Evolutionary conservation across 2,797 vertebrate species (phyloP), one percentile per base, ranked within the genome.

Genomic region (Pelobates cultripes): DNA sequence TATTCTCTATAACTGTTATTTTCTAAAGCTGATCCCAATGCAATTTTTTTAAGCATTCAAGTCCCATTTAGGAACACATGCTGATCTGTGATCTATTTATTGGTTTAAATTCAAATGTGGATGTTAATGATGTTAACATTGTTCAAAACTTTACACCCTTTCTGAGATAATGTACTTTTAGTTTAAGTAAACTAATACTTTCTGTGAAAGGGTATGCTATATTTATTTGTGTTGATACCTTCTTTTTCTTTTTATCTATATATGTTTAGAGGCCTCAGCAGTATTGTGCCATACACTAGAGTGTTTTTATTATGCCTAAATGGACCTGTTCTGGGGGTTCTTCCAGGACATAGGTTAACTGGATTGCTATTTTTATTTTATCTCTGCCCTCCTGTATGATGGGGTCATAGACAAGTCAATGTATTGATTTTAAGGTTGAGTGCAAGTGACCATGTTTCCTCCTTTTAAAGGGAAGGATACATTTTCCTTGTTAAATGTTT

Each of bases 41-140:
- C 12, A 77, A 63, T 0, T 44, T 57, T 77, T 69, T 57, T 10
- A 6, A 64, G 57, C 57, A 17, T 68, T 57, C 17, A 7, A 4
- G 17, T 47, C 17, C 75, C 66, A 57, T 28, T 15, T 41, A 44
- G 43, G 15, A 17, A 44, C 3, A 64, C 64, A 28, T 73, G 47
- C 57, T 53, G 43, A 45, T 14, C 55, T 68, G 71, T 42, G 44
- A 66, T 63, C 5, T 44, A 64, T 70, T 72, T 81, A 55, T 77
- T 82, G n/a, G 45, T 51, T 67, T 43, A 73, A 3, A 44, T 17
- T 6, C 8, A 47, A 61, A 61, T 28, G 17, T 76, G 9, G 45
- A 51, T 61, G 42, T 43, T 41, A 72, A 66, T 43, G 64, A 64
- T 63, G 44, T 64, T 67, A 12, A 10, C 64, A 10, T 53, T 5